A percentile compares a stretch with the other conserved stretches of the same genome.
Conservation (phyloP, 2,888 invertebrate species). For the Spisula subtruncata region DNA sequence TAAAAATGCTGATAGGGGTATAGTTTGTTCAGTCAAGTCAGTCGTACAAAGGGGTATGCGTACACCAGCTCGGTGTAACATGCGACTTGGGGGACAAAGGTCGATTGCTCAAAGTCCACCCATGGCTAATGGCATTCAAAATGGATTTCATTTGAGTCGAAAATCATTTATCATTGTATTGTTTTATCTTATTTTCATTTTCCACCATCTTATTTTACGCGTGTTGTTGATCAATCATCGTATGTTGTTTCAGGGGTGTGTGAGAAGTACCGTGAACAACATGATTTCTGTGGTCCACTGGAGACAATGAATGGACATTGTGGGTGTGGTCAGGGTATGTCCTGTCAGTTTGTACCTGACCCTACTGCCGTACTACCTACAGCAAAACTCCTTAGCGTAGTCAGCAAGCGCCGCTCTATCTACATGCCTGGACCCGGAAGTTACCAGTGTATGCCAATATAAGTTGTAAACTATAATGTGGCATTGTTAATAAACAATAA, state of each 20-base stretch:
- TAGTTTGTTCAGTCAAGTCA: too few relatives aligned
- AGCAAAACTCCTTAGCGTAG: neutral
- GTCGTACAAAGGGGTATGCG: too few relatives aligned
- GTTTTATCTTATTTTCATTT: too few relatives aligned
- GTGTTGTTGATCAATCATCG: too few relatives aligned
- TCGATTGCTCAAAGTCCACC: too few relatives aligned
- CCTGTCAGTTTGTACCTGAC: constrained; percentile 59
- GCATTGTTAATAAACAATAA: neutral
- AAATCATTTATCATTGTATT: too few relatives aligned
- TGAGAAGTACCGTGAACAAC: constrained; percentile 49
- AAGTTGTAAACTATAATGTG: neutral
- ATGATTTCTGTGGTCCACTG: constrained; percentile 53
- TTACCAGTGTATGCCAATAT: constrained; percentile 43
- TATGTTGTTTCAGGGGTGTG: constrained; percentile 49
- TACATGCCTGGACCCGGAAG: constrained; percentile 59
- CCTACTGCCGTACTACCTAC: constrained; percentile 15
- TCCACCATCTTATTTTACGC: too few relatives aligned
- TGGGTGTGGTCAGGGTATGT: constrained; percentile 49
- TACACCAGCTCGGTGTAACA: too few relatives aligned
- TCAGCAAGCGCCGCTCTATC: constrained; percentile 39
- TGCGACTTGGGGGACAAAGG: too few relatives aligned
- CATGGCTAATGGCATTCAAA: too few relatives aligned
- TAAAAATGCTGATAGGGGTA: too few relatives aligned
- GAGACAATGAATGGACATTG: constrained; percentile 63
- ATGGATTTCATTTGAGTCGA: too few relatives aligned